phyloP scores from a whole-genome alignment of 2,888 invertebrate genomes.

The Augiades crinisus region DNA sequence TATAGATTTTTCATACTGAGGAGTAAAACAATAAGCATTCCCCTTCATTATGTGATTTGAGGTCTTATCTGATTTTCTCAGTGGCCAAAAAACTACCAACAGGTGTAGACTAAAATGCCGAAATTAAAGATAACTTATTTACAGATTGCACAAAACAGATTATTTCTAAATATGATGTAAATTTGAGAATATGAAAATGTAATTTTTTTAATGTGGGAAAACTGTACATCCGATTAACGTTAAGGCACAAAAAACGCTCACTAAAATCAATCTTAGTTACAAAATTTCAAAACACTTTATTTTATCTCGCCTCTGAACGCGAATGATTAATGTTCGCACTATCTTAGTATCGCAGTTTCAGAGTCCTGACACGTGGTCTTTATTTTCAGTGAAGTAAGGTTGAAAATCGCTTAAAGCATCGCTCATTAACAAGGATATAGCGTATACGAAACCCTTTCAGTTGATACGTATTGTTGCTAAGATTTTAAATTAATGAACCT shows the following conservation, averaged over 20 bases:
- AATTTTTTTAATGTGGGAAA: too few relatives aligned
- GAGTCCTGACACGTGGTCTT: background rate
- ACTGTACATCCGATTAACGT: background rate
- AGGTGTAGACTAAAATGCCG: too few relatives aligned
- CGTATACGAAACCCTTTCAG: conserved; percentile 38
- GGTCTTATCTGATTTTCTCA: too few relatives aligned
- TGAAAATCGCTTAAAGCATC: conserved; percentile 1
- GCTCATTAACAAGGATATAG: conserved; percentile 15
- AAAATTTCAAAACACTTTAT: conserved; percentile 32
- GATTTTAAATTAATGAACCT: conserved; percentile 44
- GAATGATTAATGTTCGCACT: conserved; percentile 33
- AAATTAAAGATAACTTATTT: too few relatives aligned
- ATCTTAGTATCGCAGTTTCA: conserved; percentile 22
- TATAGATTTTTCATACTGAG: too few relatives aligned
- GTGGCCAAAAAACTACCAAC: too few relatives aligned
- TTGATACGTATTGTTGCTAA: conserved; percentile 42
- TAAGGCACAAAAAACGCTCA: background rate
- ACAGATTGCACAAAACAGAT: too few relatives aligned
- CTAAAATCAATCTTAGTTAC: conserved; percentile 27
- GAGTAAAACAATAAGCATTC: too few relatives aligned
- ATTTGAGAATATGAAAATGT: too few relatives aligned
- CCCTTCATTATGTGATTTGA: too few relatives aligned
- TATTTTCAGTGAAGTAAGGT: background rate
- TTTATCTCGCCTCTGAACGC: conserved; percentile 26
- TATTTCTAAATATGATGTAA: too few relatives aligned